A percentile compares a stretch with the other conserved stretches of the same genome.
These are phyloP conservation scores for Sipha maydis DNA, from an alignment of 2,888 invertebrate genomes.

Conservation along the genomic window DNA sequence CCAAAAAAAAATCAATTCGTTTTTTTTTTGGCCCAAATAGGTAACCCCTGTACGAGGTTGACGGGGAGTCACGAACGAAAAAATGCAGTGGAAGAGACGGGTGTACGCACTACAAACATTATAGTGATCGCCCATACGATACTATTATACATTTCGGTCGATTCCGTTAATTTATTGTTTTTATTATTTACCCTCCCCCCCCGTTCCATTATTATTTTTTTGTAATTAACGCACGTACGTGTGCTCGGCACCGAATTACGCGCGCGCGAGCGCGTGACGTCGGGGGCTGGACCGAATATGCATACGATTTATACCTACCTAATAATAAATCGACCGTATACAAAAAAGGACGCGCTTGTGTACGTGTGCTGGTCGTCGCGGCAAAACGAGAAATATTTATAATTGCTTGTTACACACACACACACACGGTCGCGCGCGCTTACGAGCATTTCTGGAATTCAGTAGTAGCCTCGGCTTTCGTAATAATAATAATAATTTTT, in stretches of 20 bases:
- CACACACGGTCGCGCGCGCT: background rate
- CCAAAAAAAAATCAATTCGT: too few relatives aligned
- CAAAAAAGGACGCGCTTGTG: background rate
- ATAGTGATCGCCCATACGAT: too few relatives aligned
- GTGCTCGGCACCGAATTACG: constrained; percentile 59
- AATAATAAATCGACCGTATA: constrained; percentile 41
- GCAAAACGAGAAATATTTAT: constrained; percentile 52
- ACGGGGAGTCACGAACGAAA: too few relatives aligned
- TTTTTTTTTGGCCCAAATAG: too few relatives aligned
- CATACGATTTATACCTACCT: background rate
- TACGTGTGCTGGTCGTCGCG: background rate
- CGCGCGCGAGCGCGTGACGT: constrained; percentile 55
- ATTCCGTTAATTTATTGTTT: constrained; percentile 19
- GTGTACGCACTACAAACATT: background rate
- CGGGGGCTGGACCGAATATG: constrained; percentile 32
- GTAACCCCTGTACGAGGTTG: too few relatives aligned
- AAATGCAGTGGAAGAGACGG: too few relatives aligned
- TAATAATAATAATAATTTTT: constrained; percentile 44
- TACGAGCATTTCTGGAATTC: constrained; percentile 52
- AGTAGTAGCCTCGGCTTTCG: constrained; percentile 48
- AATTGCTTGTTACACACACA: constrained; percentile 45
- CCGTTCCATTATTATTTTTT: background rate
- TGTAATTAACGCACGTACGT: constrained; percentile 56
- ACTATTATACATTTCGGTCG: constrained; percentile 7
- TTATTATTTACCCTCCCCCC: background rate